phyloP scores from a whole-genome alignment of 2,888 invertebrate genomes.

The Cryptocephalus moraei region DNA sequence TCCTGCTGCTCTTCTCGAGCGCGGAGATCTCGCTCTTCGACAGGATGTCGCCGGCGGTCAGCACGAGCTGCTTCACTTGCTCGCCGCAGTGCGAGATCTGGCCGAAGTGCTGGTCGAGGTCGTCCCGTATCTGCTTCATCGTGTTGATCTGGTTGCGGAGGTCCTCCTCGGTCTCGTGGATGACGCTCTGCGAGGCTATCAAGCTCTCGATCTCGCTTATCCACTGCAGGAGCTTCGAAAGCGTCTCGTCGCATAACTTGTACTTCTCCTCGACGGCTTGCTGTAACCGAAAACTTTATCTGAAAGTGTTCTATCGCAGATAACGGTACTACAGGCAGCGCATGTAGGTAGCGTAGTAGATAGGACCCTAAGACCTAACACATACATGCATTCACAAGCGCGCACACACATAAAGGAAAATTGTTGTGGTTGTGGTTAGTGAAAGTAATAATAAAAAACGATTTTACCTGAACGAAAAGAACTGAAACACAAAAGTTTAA shows the following conservation, averaged over 20 bases:
- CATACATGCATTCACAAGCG: conserved; percentile 39
- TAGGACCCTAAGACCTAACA: conserved; percentile 32
- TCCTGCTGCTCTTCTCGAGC: conserved; percentile 77
- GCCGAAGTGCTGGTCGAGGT: conserved; percentile 75
- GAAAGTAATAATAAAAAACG: conserved; percentile 20
- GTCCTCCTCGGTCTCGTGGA: conserved; percentile 78
- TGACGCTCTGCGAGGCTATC: conserved; percentile 75
- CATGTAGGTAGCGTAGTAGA: too few species aligned
- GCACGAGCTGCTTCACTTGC: conserved; percentile 80
- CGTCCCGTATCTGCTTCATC: conserved; percentile 84
- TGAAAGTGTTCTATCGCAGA: background rate
- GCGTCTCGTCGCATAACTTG: conserved; percentile 78
- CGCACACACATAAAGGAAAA: conserved; percentile 23
- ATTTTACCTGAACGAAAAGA: conserved; percentile 22
- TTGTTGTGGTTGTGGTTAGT: conserved; percentile 20
- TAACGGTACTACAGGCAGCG: too few species aligned
- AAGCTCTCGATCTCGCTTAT: conserved; percentile 74
- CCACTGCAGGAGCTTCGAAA: conserved; percentile 79
- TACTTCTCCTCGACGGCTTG: conserved; percentile 94
- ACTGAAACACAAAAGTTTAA: conserved; percentile 11
- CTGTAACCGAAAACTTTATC: conserved; percentile 43
- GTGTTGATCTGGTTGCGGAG: conserved; percentile 81
- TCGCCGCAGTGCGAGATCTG: conserved; percentile 79
- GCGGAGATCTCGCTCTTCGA: conserved; percentile 85
- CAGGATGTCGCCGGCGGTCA: conserved; percentile 84